phyloP scores from a whole-genome alignment of 2,113 vertebrate species.

The Xenopus tropicalis region UCB_Xtro_10.0 CM004444.2:87322001-87322500 shows the following conservation, averaged over 20 bases:
- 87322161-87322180: background rate
- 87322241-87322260: conserved; percentile 1
- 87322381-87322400: no score
- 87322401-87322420: no score
- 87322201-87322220: background rate
- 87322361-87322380: conserved; percentile 1
- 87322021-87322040: no score
- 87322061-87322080: no score
- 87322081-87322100: background rate
- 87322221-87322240: background rate
- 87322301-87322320: conserved; percentile 4
- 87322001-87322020: no score
- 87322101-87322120: background rate
- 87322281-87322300: conserved; percentile 1
- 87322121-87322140: background rate
- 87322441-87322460: no score
- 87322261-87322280: background rate
- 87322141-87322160: background rate
- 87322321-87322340: conserved; percentile 3
- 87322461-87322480: no score
- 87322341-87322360: conserved; percentile 1
- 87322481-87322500: no score
- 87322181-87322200: background rate
- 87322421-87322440: no score
- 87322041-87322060: no score